Base-by-base conservation (phyloP, 2,113 vertebrate genomes). In the Toxostoma redivivum region DNA sequence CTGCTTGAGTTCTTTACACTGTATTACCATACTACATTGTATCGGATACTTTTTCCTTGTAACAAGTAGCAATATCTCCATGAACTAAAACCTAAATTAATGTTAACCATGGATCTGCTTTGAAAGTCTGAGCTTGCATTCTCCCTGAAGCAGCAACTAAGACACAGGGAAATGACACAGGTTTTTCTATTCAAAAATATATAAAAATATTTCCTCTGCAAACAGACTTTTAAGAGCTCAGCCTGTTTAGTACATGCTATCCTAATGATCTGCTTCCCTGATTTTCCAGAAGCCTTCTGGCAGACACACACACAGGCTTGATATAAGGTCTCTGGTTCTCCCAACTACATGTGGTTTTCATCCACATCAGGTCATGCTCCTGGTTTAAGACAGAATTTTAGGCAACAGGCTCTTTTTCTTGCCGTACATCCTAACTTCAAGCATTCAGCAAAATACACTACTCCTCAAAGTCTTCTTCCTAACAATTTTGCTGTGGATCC, bases 11-110 rank as follows among this genome's bases (percentile, higher is more conserved):
- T 76, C 33, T 80, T 57, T 30, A 30, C 23, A 45, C 22, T 33
- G 7, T 67, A 65, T 60, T 57, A 58, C 22, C 2, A 1, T 20
- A 48, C 54, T 45, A 54, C 7, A 58, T 25, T 20, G 12, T 7
- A 42, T 37, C 66, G 84, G 62, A 3, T 17, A 28, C 8, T 33
- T 80, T 62, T 51, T 53, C 13, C 35, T 56, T 69, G 13, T 37
- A 82, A 51, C 16, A 88, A 42, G 35, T 8, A 47, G 35, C 38
- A 88, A 60, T 24, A 31, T 11, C 28, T 57, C 70, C 60, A 66
- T 0, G 0, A 74, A 67, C 10, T 51, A 74, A 65, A 90, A 69
- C n/a, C 38, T 30, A 79, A 74, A 56, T 3, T 8, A 0, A 0
- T 8, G 11, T 53, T 67, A 70, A 88, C 47, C 0, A 2, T 2